A percentile compares a stretch with the other conserved stretches of the same genome.
Conservation (phyloP, 2,113 vertebrate species). For the Thomomys bottae region DNA sequence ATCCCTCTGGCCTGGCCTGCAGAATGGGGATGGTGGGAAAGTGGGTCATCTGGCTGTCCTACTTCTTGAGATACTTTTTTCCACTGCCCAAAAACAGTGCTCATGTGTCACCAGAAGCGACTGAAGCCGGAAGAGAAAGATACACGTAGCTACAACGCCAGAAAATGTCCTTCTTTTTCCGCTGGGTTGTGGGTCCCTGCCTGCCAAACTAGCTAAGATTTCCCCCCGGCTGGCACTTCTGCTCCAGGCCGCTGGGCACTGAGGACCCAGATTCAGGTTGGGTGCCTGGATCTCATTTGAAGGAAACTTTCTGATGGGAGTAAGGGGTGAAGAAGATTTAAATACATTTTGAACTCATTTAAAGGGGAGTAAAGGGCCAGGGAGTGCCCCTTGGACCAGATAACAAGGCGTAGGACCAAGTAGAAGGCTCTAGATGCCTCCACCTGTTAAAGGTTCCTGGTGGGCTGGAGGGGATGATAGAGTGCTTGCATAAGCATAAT, state of each 20-base stretch:
- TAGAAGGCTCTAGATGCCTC: not conserved
- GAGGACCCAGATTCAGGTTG: not conserved
- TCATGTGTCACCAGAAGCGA: no score
- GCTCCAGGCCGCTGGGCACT: not conserved
- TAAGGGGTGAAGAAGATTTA: not conserved
- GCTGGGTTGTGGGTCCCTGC: not conserved
- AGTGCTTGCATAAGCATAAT: not conserved
- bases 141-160: constrained; percentile 41
- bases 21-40: no score
- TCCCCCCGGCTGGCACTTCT: not conserved
- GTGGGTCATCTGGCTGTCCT: no score
- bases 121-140: not conserved
- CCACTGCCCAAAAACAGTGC: no score
- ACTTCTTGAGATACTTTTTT: no score
- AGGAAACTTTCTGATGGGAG: not conserved
- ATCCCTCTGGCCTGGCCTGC: no score
- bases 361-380: not conserved
- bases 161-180: constrained; percentile 58
- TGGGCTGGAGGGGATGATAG: fast-evolving
- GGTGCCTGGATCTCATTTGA: not conserved
- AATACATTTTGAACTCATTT: not conserved
- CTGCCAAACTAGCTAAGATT: constrained; percentile 24
- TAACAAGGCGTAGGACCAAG: not conserved
- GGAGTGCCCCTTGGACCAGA: not conserved
- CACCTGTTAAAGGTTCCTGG: not conserved